These are phyloP conservation scores for Xylocampa areola DNA, from an alignment of 2,888 invertebrate species.

Conservation along the genomic window DNA sequence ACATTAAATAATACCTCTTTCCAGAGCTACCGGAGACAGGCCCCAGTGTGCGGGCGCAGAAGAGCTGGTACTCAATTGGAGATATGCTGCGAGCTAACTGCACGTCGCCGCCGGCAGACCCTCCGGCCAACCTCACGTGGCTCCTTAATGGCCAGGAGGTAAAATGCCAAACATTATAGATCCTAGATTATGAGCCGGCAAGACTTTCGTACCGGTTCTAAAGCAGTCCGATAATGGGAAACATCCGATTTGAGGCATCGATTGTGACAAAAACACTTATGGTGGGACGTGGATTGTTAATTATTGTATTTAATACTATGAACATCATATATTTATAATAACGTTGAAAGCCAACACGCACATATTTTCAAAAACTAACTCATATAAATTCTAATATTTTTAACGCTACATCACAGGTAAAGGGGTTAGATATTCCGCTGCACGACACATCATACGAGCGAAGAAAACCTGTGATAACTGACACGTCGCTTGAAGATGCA, in stretches of 20 bases:
- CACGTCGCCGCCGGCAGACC: slow-evolving; percentile 91
- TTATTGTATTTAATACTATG: too few species aligned
- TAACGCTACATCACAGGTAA: slow-evolving; percentile 72
- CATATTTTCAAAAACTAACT: not conserved
- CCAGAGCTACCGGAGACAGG: slow-evolving; percentile 91
- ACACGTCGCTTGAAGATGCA: slow-evolving; percentile 86
- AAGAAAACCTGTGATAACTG: slow-evolving; percentile 81
- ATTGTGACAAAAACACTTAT: too few species aligned
- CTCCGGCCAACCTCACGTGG: slow-evolving; percentile 92
- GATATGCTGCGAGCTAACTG: slow-evolving; percentile 93
- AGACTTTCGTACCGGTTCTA: too few species aligned
- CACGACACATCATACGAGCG: slow-evolving; percentile 74
- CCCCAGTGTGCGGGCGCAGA: slow-evolving; percentile 91
- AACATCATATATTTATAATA: too few species aligned
- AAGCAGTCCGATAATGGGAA: too few species aligned
- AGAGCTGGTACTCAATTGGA: slow-evolving; percentile 92
- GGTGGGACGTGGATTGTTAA: too few species aligned
- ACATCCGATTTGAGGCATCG: too few species aligned
- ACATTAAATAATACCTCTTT: slow-evolving; percentile 11
- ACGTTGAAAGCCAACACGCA: too few species aligned
- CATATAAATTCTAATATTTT: slow-evolving; percentile 28
- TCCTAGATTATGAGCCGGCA: too few species aligned
- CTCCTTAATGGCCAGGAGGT: slow-evolving; percentile 92
- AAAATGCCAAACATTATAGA: slow-evolving; percentile 15
- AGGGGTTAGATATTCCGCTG: slow-evolving; percentile 84